These are phyloP conservation scores for Drosophila prolongata DNA, from an alignment of 2,888 invertebrate species.

Conservation along the genomic window DNA sequence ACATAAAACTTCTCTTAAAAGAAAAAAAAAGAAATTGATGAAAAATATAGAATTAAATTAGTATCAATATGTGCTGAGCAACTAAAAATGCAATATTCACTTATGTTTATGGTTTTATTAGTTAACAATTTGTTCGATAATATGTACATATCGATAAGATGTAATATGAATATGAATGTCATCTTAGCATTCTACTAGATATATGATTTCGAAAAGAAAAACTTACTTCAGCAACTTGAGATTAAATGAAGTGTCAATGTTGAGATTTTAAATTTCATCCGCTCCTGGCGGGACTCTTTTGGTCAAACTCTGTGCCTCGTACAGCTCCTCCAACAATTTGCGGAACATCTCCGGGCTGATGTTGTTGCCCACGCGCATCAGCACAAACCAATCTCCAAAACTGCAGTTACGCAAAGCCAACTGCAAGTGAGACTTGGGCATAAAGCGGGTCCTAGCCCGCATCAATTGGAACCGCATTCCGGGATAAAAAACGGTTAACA, in stretches of 20 bases:
- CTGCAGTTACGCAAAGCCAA: slow-evolving; percentile 74
- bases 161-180: slow-evolving; percentile 9
- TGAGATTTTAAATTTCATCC: slow-evolving; percentile 43
- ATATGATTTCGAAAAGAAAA: neutral
- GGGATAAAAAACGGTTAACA: slow-evolving; percentile 86
- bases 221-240: slow-evolving; percentile 9
- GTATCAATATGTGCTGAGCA: neutral
- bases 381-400: slow-evolving; percentile 91
- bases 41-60: neutral
- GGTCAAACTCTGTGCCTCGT: slow-evolving; percentile 23
- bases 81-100: slow-evolving; percentile 12
- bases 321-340: slow-evolving; percentile 87
- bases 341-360: slow-evolving; percentile 89
- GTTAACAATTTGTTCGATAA: slow-evolving; percentile 46
- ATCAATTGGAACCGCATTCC: slow-evolving; percentile 76
- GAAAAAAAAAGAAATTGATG: too few relatives aligned
- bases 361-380: slow-evolving; percentile 91
- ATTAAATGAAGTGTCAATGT: neutral
- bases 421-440: slow-evolving; percentile 63
- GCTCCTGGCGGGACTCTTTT: slow-evolving; percentile 23
- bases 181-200: neutral
- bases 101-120: neutral
- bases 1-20: too few relatives aligned
- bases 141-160: slow-evolving; percentile 45
- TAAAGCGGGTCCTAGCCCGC: slow-evolving; percentile 68